Base-by-base conservation (phyloP, 1,140 invertebrate species). In the Drosophila busckii region DNA sequence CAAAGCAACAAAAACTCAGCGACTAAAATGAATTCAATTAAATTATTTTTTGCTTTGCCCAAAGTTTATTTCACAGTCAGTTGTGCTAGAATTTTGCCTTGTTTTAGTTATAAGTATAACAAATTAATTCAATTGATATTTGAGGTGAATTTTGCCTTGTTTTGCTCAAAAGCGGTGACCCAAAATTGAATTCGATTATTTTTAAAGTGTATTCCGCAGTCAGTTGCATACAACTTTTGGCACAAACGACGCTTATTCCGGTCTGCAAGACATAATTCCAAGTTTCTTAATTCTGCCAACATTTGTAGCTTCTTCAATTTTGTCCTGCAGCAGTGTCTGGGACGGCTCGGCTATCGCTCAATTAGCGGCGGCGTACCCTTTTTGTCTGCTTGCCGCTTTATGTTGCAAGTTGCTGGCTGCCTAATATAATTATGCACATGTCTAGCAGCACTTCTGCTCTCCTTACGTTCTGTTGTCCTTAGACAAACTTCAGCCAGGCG, bases 371-470 rank as follows among this genome's bases (percentile, higher is more conserved):
- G 49, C 54, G n/a, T n/a, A 49, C 55, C 71, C 71, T 64, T 70
- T 65, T 62, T 66, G 60, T 69, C 49, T 56, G 41, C 17, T 15
- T 12, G 16, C 37, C 35, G 28, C 15, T 26, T 19, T 37, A 16
- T 44, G 13, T 29, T 15, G 8, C n/a, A n/a, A 20, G 4, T 19
- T 12, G 20, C 34, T 23, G 17, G n/a, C n/a, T 32, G 26, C 17
- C 59, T 65, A 46, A 62, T 76, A 71, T 62, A 70, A 76, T 76
- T 76, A 76, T 78, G 71, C 71, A 76, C 71, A 78, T 76, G 73
- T 78, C 71, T 76, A 45, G 55, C 29, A 20, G 23, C 40, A 52
- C 29, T 38, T 61, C 45, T 61, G 48, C 9, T 32, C 35, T 29
- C 19, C 22, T 41, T 19, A 7, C n/a, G 6, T 49, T 25, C n/a